Base-by-base conservation (phyloP, 2,888 invertebrate genomes). In the Herminia tarsipennalis region DNA sequence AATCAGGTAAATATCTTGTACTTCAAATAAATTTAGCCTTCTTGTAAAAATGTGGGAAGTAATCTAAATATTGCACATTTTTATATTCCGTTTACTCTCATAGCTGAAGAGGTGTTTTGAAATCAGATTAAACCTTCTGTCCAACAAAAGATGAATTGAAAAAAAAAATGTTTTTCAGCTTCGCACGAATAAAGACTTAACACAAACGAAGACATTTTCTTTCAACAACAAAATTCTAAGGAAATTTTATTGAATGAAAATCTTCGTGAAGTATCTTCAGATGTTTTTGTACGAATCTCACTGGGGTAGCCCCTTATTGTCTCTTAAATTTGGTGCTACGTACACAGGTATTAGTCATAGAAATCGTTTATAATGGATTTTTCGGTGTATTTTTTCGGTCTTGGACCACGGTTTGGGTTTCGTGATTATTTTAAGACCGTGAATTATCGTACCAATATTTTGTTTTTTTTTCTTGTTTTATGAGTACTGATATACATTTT, bases 241-340 rank as follows among this genome's bases (percentile, higher is more conserved):
- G 34, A 55, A 45, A 44, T 52, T 45, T 40, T 49, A 62, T 55
- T 65, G 54, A 67, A 70, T 60, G 55, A 66, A 56, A 68, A 52
- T 70, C 50, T 42, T 55, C 39, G 46, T 55, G 39, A 55, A 68
- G 37, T 41, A 42, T 56, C 36, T 48, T 58, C 42, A 51, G 56
- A 55, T 53, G 56, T 57, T 70, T 54, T 57, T 52, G 32, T 35
- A 29, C 25, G 20, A 48, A 51, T 41, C 41, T 50, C 30, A 12
- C 24, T 16, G 25, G 44, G 30, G 39, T 32, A 42, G 25, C 30
- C 36, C 10, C 34, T 60, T 47, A 51, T 54, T 55, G 36, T 39
- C 40, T 58, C 32, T 53, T 48, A 48, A 63, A 51, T 59, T 38
- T 40, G 30, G 9, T 33, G 25, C 21, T 34, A 37, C 41, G 25